phyloP scores from a whole-genome alignment of 2,113 vertebrate genomes.

The Tetrax tetrax region DNA sequence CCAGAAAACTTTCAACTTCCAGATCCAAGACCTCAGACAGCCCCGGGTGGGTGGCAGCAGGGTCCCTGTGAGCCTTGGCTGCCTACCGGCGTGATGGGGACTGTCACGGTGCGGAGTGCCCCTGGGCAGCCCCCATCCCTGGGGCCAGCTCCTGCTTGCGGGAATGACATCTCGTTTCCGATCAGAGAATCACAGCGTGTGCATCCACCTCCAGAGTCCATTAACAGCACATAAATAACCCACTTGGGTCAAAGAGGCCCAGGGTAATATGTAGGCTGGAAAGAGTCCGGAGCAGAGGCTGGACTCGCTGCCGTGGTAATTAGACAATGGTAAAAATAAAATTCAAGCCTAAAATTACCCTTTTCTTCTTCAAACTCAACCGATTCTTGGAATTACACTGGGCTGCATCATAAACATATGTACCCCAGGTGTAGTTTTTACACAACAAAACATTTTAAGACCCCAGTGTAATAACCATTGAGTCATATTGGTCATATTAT shows the following conservation, averaged over 20 bases:
- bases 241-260: neutral
- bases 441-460: neutral
- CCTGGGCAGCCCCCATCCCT: neutral
- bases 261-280: neutral
- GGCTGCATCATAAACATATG: neutral
- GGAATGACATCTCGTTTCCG: neutral
- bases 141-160: neutral
- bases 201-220: neutral
- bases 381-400: neutral
- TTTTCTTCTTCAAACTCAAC: neutral
- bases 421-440: neutral
- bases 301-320: neutral
- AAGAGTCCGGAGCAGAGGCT: neutral
- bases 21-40: neutral
- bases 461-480: neutral
- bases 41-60: neutral
- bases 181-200: neutral
- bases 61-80: neutral
- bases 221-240: neutral
- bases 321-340: neutral
- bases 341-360: neutral
- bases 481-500: neutral
- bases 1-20: rapidly evolving
- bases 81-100: neutral
- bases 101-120: neutral